These are phyloP conservation scores for Clamator glandarius DNA, from an alignment of 2,797 vertebrate species.

Conservation along the genomic window DNA sequence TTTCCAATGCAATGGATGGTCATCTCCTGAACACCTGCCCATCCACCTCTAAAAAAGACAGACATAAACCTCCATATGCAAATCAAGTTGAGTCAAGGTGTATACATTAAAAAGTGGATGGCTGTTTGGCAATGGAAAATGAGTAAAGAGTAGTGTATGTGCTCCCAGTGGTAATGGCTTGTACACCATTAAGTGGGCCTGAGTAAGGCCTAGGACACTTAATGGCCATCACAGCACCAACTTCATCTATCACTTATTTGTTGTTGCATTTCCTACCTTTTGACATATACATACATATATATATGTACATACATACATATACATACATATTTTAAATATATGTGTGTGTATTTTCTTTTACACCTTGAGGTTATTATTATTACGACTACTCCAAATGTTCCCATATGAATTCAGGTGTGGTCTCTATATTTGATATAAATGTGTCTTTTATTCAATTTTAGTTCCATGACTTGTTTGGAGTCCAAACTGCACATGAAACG, in stretches of 20 bases:
- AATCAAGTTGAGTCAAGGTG: slow-evolving; percentile 60
- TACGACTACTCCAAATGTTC: slow-evolving; percentile 78
- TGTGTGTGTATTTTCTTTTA: slow-evolving; percentile 49
- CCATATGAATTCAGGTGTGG: slow-evolving; percentile 81
- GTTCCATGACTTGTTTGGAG: slow-evolving; percentile 76
- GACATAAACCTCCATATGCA: slow-evolving; percentile 60
- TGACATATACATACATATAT: slow-evolving; percentile 77
- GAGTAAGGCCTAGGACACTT: slow-evolving; percentile 66
- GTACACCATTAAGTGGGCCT: slow-evolving; percentile 69
- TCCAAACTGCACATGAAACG: slow-evolving; percentile 75
- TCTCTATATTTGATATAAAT: slow-evolving; percentile 81
- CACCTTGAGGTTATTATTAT: slow-evolving; percentile 78
- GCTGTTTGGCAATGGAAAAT: slow-evolving; percentile 65
- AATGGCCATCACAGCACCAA: slow-evolving; percentile 75
- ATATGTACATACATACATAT: slow-evolving; percentile 71
- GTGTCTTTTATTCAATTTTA: slow-evolving; percentile 80
- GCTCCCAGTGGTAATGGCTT: slow-evolving; percentile 73
- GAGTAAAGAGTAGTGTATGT: slow-evolving; percentile 26
- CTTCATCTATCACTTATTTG: slow-evolving; percentile 59
- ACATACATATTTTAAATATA: slow-evolving; percentile 59
- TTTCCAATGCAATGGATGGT: slow-evolving; percentile 49
- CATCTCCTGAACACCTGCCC: slow-evolving; percentile 45
- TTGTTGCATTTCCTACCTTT: slow-evolving; percentile 78
- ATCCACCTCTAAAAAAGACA: slow-evolving; percentile 62
- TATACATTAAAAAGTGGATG: slow-evolving; percentile 53